Base-by-base conservation (phyloP, 2,113 vertebrate species). In the Hippocampus comes region DNA sequence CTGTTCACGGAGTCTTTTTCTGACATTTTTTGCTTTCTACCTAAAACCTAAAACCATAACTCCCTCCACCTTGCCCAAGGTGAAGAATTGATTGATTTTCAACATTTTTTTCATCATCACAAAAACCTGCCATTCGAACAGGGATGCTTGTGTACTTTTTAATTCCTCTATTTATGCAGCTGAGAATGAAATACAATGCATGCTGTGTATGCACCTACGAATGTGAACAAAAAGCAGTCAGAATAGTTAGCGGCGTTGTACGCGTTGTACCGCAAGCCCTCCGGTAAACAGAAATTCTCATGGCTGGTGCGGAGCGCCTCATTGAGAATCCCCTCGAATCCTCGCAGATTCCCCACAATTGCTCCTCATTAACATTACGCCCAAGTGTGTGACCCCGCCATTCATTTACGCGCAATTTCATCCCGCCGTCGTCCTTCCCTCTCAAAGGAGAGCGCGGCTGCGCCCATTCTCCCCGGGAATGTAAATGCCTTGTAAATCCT, bases 371-470 rank as follows among this genome's bases (percentile, higher is more conserved):
- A 89, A 81, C 87, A 88, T 90, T 91, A 87, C 66, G 86, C 73
- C 74, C 80, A 70, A 84, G 79, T 76, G 83, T 77, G 75, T 87
- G 87, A 46, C 87, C 87, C 90, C 82, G 86, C 85, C 87, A 85
- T 91, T 91, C 90, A 91, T 90, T 90, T 91, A 91, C 79, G 90
- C 84, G 85, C 89, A 91, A 90, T 87, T 83, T 81, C 85, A 89
- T 87, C 87, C 86, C 80, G 86, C 87, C 86, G 85, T 78, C 83
- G 84, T 88, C 89, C 87, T 87, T 79, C 69, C 69, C 63, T 20
- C 9, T 30, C 55, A 67, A 63, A 42, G 14, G 42, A 66, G 41
- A 46, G 10, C 21, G 41, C 23, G 38, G 9, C 41, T 1, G 20
- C 27, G 49, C 30, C 49, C 70, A 79, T 81, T 72, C 82, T 85